phyloP scores from a whole-genome alignment of 1,140 invertebrate genomes.

The Magallana angulata region DNA sequence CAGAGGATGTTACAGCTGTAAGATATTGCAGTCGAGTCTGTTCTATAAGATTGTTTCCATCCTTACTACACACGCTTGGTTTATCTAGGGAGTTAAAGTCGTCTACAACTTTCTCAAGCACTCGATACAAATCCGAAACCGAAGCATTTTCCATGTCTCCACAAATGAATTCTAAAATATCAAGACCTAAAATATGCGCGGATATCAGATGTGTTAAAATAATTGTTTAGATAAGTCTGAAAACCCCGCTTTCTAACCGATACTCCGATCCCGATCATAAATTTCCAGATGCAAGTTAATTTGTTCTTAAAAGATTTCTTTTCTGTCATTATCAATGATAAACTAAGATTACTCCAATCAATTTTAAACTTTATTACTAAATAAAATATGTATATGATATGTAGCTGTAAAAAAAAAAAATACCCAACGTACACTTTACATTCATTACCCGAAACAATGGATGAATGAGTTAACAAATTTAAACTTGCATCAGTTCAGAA shows the following conservation, averaged over 20 bases:
- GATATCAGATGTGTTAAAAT: no score
- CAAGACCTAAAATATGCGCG: no score
- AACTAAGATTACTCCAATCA: neutral
- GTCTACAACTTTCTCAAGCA: neutral
- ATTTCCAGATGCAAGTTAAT: no score
- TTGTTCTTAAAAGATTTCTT: no score
- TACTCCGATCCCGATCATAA: neutral
- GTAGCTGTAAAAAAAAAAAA: neutral
- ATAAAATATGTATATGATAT: neutral
- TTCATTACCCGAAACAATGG: neutral
- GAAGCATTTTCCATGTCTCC: neutral
- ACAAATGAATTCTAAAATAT: neutral
- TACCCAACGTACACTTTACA: neutral
- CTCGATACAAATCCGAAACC: neutral
- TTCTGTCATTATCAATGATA: no score
- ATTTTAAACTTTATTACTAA: neutral
- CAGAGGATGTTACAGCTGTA: neutral
- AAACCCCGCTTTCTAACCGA: neutral
- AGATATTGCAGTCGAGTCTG: neutral
- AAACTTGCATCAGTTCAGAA: neutral
- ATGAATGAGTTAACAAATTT: neutral
- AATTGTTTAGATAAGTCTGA: neutral
- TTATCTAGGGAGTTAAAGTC: neutral
- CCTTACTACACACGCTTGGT: neutral
- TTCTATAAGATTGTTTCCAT: neutral